Evolutionary conservation across 92 coral and sea anemone genomes (phyloP).

Genomic region (Porites cylindrica): DNA sequence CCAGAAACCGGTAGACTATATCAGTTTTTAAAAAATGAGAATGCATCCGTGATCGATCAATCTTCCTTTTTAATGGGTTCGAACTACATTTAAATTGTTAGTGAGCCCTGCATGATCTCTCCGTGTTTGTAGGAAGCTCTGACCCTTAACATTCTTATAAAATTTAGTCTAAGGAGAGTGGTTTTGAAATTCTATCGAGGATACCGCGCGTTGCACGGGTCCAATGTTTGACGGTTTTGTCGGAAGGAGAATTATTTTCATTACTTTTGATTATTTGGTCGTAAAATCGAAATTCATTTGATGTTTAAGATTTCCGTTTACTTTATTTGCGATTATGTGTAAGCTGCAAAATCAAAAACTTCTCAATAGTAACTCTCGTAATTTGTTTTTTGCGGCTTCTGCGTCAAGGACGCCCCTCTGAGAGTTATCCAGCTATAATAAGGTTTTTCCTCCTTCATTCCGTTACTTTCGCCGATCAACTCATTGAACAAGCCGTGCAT

Average conservation of each 20-base stretch:
- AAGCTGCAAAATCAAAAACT: constrained; percentile 53
- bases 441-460: constrained; percentile 9
- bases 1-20: constrained; percentile 21
- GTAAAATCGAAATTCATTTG: constrained; percentile 51
- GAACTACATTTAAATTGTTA: constrained; percentile 7
- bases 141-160: neutral
- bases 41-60: neutral
- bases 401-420: constrained; percentile 34
- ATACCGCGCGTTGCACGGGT: neutral
- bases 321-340: constrained; percentile 49
- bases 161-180: neutral
- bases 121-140: constrained; percentile 15
- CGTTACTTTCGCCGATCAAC: constrained; percentile 22
- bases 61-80: constrained; percentile 4
- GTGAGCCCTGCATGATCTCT: constrained; percentile 19
- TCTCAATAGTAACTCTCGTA: constrained; percentile 46
- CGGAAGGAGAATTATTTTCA: constrained; percentile 32
- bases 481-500: neutral
- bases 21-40: neutral
- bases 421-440: constrained; percentile 16
- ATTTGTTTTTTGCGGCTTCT: constrained; percentile 51
- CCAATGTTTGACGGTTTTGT: constrained; percentile 31
- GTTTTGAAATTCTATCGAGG: neutral
- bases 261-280: constrained; percentile 54
- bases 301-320: constrained; percentile 35